A percentile compares a stretch with the other conserved stretches of the same genome.
Conservation (phyloP, 2,113 vertebrate species). For the Hemibagrus wyckioides region DNA sequence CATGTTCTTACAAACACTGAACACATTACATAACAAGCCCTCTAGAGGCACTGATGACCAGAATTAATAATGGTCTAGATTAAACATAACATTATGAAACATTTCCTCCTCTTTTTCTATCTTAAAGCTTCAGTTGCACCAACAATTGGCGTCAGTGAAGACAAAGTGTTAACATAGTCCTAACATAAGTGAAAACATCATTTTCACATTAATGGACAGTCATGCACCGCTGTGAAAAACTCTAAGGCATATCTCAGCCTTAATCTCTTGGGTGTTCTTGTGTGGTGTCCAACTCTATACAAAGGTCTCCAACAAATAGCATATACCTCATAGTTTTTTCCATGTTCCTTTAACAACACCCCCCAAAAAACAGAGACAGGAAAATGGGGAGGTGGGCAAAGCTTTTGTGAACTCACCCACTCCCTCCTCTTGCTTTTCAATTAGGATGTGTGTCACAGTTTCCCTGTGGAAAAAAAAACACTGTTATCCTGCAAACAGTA, state of each 20-base stretch:
- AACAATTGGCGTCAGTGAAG: not conserved
- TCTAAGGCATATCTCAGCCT: not conserved
- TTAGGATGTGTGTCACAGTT: slow-evolving; percentile 57
- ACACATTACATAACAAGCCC: slow-evolving; percentile 53
- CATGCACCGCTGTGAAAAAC: not conserved
- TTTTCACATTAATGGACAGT: not conserved
- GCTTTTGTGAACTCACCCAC: slow-evolving; percentile 22
- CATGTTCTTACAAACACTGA: slow-evolving; percentile 64
- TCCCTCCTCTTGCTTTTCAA: slow-evolving; percentile 8
- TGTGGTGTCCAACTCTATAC: no score
- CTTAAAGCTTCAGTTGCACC: not conserved
- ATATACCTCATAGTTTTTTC: not conserved
- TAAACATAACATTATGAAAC: not conserved
- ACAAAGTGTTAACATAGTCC: not conserved
- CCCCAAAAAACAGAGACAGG: slow-evolving; percentile 1
- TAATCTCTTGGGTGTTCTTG: not conserved
- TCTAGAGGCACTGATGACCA: slow-evolving; percentile 28
- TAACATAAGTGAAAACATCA: not conserved
- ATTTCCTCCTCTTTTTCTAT: not conserved
- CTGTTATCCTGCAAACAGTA: slow-evolving; percentile 52
- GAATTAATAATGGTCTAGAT: slow-evolving; percentile 12
- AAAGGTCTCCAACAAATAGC: slow-evolving; percentile 1
- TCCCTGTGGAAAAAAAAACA: slow-evolving; percentile 62
- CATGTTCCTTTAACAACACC: not conserved
- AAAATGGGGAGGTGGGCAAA: slow-evolving; percentile 5